A percentile compares a stretch with the other conserved stretches of the same genome.
Evolutionary conservation across 2,888 invertebrate species (phyloP).

Genomic region (Drosophila seclusa): DNA sequence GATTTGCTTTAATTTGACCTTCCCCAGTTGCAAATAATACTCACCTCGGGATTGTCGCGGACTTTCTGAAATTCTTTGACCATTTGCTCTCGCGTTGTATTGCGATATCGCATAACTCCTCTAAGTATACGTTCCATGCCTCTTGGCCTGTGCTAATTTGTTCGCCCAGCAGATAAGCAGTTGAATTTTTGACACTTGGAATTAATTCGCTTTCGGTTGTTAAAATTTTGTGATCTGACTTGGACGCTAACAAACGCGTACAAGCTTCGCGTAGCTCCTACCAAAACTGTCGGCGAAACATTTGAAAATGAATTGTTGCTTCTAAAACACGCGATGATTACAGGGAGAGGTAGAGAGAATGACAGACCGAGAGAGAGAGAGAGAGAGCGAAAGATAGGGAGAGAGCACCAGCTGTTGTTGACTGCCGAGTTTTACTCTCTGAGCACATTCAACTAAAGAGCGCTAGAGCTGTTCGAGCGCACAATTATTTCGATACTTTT

Average conservation of each 20-base stretch:
- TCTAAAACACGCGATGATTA: constrained; percentile 64
- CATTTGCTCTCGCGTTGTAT: constrained; percentile 92
- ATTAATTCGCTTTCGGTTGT: constrained; percentile 29
- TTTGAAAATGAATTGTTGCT: constrained; percentile 70
- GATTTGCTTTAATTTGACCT: constrained; percentile 3
- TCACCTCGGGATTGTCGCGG: constrained; percentile 90
- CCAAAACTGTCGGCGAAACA: constrained; percentile 45
- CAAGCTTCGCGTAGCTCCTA: constrained; percentile 33
- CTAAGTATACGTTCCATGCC: constrained; percentile 94
- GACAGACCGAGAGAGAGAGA: background rate
- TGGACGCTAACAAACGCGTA: constrained; percentile 34
- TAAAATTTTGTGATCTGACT: constrained; percentile 15
- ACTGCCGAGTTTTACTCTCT: constrained; percentile 34
- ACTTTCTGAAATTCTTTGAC: constrained; percentile 96
- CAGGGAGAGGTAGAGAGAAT: constrained; percentile 1
- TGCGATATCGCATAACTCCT: constrained; percentile 95
- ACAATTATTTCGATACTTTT: background rate
- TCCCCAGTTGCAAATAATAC: constrained; percentile 21
- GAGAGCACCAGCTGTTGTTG: constrained; percentile 33
- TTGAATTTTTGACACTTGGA: constrained; percentile 39
- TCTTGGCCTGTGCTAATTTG: constrained; percentile 5
- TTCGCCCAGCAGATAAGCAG: constrained; percentile 7
- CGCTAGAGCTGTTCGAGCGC: constrained; percentile 7
- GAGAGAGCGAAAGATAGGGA: constrained; percentile 1
- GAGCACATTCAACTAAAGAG: constrained; percentile 15